These are phyloP conservation scores for Eidolon dupreanum DNA, from an alignment of 2,797 vertebrate genomes.

Conservation along the genomic window DNA sequence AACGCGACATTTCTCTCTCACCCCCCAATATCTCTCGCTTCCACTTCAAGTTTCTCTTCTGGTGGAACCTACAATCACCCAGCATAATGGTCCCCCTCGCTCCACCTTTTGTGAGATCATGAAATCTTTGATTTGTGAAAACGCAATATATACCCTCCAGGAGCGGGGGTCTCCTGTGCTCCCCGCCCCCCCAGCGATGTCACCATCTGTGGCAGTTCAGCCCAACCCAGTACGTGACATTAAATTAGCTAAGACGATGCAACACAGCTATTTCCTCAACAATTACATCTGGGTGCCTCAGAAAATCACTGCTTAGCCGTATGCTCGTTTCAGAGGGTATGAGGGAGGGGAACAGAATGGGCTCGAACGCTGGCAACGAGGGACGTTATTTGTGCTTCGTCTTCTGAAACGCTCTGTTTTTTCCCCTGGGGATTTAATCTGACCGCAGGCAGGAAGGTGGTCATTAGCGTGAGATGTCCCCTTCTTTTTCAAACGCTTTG, in stretches of 20 bases:
- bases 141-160: background rate
- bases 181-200: background rate
- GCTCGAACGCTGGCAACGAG: conserved; percentile 13
- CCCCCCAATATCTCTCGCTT: background rate
- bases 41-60: background rate
- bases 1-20: background rate
- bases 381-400: conserved; percentile 36
- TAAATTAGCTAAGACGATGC: conserved; percentile 70
- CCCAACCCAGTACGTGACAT: background rate
- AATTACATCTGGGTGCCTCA: conserved; percentile 73
- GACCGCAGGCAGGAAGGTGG: conserved; percentile 47
- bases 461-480: background rate
- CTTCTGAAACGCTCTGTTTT: background rate
- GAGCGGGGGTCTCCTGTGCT: background rate
- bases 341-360: conserved; percentile 16
- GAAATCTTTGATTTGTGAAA: background rate
- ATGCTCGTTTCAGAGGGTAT: conserved; percentile 51
- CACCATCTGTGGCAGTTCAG: conserved; percentile 39
- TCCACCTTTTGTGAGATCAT: background rate
- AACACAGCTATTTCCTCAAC: conserved; percentile 75
- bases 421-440: conserved; percentile 5
- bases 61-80: background rate
- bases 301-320: conserved; percentile 72
- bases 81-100: background rate
- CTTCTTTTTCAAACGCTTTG: conserved; percentile 14